Evolutionary conservation across 2,113 vertebrate species (phyloP).

Genomic region (Myanophis thanlyinensis): DNA sequence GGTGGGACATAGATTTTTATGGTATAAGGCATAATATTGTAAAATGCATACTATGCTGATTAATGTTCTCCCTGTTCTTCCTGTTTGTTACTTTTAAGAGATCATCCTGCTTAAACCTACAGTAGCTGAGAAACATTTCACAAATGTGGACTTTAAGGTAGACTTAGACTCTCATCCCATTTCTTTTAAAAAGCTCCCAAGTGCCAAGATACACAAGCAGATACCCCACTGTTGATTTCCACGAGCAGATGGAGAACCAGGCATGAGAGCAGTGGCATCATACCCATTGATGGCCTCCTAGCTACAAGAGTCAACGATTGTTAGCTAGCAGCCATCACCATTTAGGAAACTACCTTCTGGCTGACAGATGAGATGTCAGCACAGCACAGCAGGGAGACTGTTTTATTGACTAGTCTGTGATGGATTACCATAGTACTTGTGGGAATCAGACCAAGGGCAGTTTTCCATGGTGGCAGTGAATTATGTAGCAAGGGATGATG

Average conservation of each 20-base stretch:
- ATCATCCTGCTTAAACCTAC: neutral
- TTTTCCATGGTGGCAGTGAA: constrained; percentile 32
- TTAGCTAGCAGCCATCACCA: neutral
- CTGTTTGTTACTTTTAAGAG: neutral
- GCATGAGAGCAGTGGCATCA: neutral
- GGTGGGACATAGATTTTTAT: neutral
- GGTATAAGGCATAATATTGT: neutral
- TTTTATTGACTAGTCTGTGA: accelerated
- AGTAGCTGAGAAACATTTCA: neutral
- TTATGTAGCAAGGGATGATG: constrained; percentile 33
- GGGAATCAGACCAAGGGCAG: constrained; percentile 25
- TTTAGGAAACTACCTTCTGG: neutral
- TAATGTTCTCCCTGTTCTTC: neutral
- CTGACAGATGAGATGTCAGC: neutral
- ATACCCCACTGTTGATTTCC: neutral
- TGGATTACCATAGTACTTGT: accelerated
- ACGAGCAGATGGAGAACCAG: neutral
- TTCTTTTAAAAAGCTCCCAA: accelerated
- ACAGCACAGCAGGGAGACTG: neutral
- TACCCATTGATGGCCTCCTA: accelerated
- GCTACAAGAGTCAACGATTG: neutral
- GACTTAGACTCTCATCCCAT: accelerated
- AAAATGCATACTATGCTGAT: neutral
- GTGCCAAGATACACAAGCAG: neutral
- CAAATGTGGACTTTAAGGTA: neutral